Percentiles rank a stretch among this genome's conserved stretches.
Conservation (phyloP, 2,888 invertebrate species). For the Masnerella sp. region DNA sequence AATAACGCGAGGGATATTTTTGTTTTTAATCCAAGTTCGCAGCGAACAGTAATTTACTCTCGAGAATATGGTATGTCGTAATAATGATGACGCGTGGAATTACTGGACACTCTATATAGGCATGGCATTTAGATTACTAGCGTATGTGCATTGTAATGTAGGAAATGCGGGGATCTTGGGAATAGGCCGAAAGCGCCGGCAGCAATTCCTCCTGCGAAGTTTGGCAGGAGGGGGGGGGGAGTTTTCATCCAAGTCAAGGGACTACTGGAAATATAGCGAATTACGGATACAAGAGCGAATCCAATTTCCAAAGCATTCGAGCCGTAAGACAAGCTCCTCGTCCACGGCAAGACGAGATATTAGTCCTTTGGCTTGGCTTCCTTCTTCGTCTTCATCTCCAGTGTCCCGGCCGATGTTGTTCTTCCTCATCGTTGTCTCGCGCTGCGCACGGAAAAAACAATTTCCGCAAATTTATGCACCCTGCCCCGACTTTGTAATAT, state of each 20-base stretch:
- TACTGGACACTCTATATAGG: slow-evolving; percentile 50
- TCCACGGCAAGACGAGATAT: slow-evolving; percentile 63
- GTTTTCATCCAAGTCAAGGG: slow-evolving; percentile 51
- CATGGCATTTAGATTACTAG: slow-evolving; percentile 53
- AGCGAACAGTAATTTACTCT: slow-evolving; percentile 42
- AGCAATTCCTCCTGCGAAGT: slow-evolving; percentile 48
- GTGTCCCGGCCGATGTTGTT: slow-evolving; percentile 51
- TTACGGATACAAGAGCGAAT: slow-evolving; percentile 61
- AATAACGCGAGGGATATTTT: background rate
- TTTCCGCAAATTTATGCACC: slow-evolving; percentile 74
- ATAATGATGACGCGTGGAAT: slow-evolving; percentile 56
- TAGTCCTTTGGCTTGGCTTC: slow-evolving; percentile 62
- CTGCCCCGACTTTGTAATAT: slow-evolving; percentile 67
- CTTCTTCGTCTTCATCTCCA: slow-evolving; percentile 52
- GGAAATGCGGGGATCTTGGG: slow-evolving; percentile 53
- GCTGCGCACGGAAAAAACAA: slow-evolving; percentile 68
- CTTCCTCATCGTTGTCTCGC: slow-evolving; percentile 59
- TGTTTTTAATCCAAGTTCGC: slow-evolving; percentile 18
- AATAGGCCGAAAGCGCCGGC: slow-evolving; percentile 51
- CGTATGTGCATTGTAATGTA: slow-evolving; percentile 54
- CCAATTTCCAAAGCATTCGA: slow-evolving; percentile 66
- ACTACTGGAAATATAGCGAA: slow-evolving; percentile 55
- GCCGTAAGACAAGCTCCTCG: slow-evolving; percentile 64
- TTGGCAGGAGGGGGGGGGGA: slow-evolving; percentile 33
- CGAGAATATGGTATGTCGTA: slow-evolving; percentile 43